A percentile compares a stretch with the other conserved stretches of the same genome.
These are phyloP conservation scores for Larimichthys crocea DNA, from an alignment of 2,113 vertebrate genomes.

Conservation along the genomic window DNA sequence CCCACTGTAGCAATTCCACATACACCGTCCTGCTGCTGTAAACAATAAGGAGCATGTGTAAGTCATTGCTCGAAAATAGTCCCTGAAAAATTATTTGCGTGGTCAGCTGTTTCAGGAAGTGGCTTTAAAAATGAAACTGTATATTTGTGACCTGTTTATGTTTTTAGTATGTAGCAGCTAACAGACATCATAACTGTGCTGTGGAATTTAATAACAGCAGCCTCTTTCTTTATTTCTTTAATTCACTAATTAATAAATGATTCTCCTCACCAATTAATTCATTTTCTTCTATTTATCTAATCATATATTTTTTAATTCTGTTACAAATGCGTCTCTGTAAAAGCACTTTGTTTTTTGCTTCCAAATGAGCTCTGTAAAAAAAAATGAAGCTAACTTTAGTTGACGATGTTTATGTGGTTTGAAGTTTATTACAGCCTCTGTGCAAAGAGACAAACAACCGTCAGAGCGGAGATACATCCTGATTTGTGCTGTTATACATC, in stretches of 20 bases:
- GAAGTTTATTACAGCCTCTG: constrained; percentile 22
- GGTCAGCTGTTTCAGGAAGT: neutral
- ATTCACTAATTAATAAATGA: neutral
- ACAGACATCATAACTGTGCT: neutral
- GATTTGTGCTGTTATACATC: constrained; percentile 28
- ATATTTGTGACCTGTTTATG: neutral
- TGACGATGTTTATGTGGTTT: constrained; percentile 15
- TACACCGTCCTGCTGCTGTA: neutral
- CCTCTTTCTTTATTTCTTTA: neutral
- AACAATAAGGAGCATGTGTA: neutral
- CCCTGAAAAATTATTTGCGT: neutral
- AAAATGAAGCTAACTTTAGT: neutral
- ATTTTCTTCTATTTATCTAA: neutral
- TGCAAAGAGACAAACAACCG: constrained; percentile 14
- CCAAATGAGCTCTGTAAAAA: neutral
- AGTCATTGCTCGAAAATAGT: neutral
- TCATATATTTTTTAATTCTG: neutral
- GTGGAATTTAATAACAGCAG: neutral
- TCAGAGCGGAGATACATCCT: constrained; percentile 8
- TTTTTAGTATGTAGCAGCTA: neutral
- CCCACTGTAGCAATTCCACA: neutral
- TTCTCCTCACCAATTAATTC: neutral
- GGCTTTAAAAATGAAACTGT: neutral
- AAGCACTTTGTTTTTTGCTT: neutral
- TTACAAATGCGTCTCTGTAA: neutral